phyloP scores from a whole-genome alignment of 2,888 invertebrate genomes.

The Lasioglossum lativentre region DNA sequence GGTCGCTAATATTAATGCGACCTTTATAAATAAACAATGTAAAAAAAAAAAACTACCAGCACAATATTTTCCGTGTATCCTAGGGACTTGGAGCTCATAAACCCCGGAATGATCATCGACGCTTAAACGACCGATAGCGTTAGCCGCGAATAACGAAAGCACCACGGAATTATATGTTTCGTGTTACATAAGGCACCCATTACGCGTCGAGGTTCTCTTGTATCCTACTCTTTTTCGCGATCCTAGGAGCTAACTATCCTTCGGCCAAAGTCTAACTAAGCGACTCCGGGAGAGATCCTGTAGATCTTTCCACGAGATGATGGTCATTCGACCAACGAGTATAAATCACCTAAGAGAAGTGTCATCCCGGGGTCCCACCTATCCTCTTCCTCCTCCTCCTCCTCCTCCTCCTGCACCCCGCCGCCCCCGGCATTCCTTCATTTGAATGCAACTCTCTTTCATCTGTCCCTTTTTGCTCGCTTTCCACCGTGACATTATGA shows the following conservation, averaged over 20 bases:
- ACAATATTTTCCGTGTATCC: background rate
- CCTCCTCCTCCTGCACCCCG: conserved; percentile 69
- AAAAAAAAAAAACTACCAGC: background rate
- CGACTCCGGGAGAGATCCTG: conserved; percentile 77
- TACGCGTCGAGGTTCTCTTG: conserved; percentile 66
- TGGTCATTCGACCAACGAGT: conserved; percentile 80
- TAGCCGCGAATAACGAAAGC: conserved; percentile 67
- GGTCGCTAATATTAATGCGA: no score
- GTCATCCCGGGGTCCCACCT: conserved; percentile 78
- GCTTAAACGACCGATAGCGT: conserved; percentile 68
- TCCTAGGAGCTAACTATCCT: conserved; percentile 72
- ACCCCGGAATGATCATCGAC: conserved; percentile 59
- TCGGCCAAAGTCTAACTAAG: conserved; percentile 74
- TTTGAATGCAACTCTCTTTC: conserved; percentile 78
- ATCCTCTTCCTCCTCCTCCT: conserved; percentile 70
- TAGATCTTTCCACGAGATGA: conserved; percentile 81
- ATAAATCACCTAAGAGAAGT: conserved; percentile 82
- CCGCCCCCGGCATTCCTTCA: conserved; percentile 80
- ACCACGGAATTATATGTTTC: conserved; percentile 69
- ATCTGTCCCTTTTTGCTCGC: conserved; percentile 65
- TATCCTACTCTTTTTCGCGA: conserved; percentile 34
- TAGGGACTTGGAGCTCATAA: conserved; percentile 24
- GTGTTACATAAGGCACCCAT: conserved; percentile 69
- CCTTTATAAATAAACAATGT: no score
- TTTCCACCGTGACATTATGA: conserved; percentile 71